Evolutionary conservation across 2,888 invertebrate genomes (phyloP), one percentile per base, ranked within the genome.

Genomic region (Penaeus monodon): DNA sequence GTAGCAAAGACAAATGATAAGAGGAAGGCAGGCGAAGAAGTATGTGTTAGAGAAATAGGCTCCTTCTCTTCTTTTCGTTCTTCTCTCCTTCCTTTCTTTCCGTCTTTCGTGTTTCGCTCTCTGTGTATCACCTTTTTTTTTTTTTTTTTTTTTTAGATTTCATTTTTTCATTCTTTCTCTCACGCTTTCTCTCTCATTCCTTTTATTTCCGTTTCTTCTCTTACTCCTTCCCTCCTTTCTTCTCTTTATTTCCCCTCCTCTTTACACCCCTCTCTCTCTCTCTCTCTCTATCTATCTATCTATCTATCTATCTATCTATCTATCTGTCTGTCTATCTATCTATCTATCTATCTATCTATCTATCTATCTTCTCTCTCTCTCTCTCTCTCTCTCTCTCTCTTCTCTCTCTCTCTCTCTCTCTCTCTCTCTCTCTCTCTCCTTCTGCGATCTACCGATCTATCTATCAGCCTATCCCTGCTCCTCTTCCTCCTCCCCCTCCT

Each of bases 361-460:
- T 29, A 27, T 29, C n/a, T n/a, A n/a, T n/a, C n/a, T n/a, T n/a
- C 29, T 17, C 68, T 12, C 14, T 12, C 68, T 68, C 68, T 68
- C 29, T 29, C 68, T 68, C 68, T n/a, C n/a, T n/a, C 66, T 66
- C 66, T n/a, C n/a, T n/a, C 22, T 66, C 66, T 66, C n/a, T n/a
- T 66, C 66, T n/a, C n/a, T n/a, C 66, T 66, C 66, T n/a, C n/a
- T n/a, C 66, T 4, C 66, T n/a, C n/a, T n/a, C 66, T 66, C 66
- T n/a, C n/a, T n/a, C 66, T 66, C 66, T n/a, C n/a, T n/a, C 66
- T 66, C 66, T n/a, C n/a, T n/a, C 66, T 38, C 33, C 6, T 3
- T 38, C 33, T 38, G 33, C 33, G 4, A 0, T 70, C 70, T 29
- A 29, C 14, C 44, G 44, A 10, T 10, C 44, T 44, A 44, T 44